Conservation (phyloP, 2,888 invertebrate species). For the Coelogynopora nodosa region DNA sequence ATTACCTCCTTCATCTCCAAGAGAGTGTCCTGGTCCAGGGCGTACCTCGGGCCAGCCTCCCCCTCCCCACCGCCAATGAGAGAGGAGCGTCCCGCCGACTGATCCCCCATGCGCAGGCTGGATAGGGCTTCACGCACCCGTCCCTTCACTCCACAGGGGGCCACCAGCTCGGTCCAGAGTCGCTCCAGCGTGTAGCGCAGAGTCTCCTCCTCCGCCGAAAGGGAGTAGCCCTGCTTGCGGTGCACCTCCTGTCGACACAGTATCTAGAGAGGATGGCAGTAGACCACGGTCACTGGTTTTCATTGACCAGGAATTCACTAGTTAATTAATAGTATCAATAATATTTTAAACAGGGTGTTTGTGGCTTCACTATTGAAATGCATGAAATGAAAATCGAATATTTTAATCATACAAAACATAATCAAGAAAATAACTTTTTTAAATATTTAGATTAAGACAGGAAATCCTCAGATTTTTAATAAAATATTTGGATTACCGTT, state of each 20-base stretch:
- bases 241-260: conserved; percentile 36
- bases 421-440: too few species aligned
- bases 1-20: conserved; percentile 31
- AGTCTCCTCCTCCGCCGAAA: conserved; percentile 40
- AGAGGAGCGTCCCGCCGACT: background rate
- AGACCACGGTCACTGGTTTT: too few species aligned
- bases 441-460: too few species aligned
- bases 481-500: too few species aligned
- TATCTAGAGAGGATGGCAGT: too few species aligned
- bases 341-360: too few species aligned
- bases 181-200: conserved; percentile 23
- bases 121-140: conserved; percentile 23
- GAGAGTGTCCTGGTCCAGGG: background rate
- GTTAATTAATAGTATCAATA: too few species aligned
- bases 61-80: background rate
- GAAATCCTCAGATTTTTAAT: too few species aligned
- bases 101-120: background rate
- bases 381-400: too few species aligned
- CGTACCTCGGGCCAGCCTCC: background rate
- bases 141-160: conserved; percentile 29
- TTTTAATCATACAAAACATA: too few species aligned
- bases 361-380: too few species aligned
- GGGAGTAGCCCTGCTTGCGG: conserved; percentile 36
- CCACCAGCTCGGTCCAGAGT: conserved; percentile 34
- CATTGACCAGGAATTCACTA: too few species aligned